Evolutionary conservation across 2,113 vertebrate species (phyloP), one percentile per base, ranked within the genome.

Genomic region (Esox niger): DNA sequence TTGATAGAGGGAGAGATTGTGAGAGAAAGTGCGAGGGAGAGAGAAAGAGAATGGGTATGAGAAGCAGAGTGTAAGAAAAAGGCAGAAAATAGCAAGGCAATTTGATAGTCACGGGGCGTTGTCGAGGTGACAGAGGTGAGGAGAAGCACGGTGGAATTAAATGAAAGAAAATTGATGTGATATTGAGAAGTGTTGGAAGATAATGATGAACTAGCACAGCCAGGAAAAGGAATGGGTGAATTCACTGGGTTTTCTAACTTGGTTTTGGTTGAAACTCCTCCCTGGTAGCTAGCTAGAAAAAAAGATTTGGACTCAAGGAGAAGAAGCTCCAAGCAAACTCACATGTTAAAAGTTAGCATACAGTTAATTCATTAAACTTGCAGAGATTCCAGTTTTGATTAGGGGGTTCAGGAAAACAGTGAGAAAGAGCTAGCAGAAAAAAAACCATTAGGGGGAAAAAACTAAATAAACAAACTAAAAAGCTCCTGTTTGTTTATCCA

Each of bases 141-240:
- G 29, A 33, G 31, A 66, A 8, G 23, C 55, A 21, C 32, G 9
- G 67, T 67, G 35, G 56, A 62, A 29, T 68, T 62, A 11, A 35
- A 75, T 78, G 76, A 81, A 79, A 82, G 69, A 47, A 64, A 77
- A 80, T 9, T 66, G 60, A 82, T 83, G 59, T 73, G 76, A 79
- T 66, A 35, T 69, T 62, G 64, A 27, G 74, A 38, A 62, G 43
- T 32, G 66, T 31, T 55, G 47, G 72, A 58, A 68, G 64, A 69
- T 71, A 70, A 80, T 70, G 70, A 79, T 70, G 62, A 69, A 68
- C 70, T 74, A 75, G 77, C 60, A 35, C 58, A 78, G 73, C 61
- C 74, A 57, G 46, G 55, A 62, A 4, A 43, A 43, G 38, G 38
- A 15, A 43, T 17, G 15, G 17, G 13, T n/a, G n/a, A n/a, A n/a